These are phyloP conservation scores for Drosophila melanogaster DNA, from an alignment of 1,140 invertebrate species.

Conservation along the genomic window Release_6_plus_ISO1_MT NT_037436.4:19843501-19844000, in stretches of 20 bases:
- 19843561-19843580: constrained; percentile 88
- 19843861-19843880: constrained; percentile 80
- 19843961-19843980: constrained; percentile 85
- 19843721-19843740: constrained; percentile 64
- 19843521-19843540: background rate
- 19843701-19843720: constrained; percentile 79
- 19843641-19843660: constrained; percentile 85
- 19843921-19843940: constrained; percentile 85
- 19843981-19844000: constrained; percentile 85
- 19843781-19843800: constrained; percentile 81
- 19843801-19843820: constrained; percentile 84
- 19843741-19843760: constrained; percentile 66
- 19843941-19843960: constrained; percentile 85
- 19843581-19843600: constrained; percentile 88
- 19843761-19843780: constrained; percentile 81
- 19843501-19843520: constrained; percentile 21
- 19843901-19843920: constrained; percentile 84
- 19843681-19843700: constrained; percentile 85
- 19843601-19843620: constrained; percentile 94
- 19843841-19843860: constrained; percentile 61
- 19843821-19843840: constrained; percentile 59
- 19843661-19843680: constrained; percentile 72
- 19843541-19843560: constrained; percentile 18
- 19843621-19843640: constrained; percentile 91
- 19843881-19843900: constrained; percentile 75